Evolutionary conservation across 1,140 invertebrate genomes (phyloP).

Genomic region (Neomicropteryx cornuta): DNA sequence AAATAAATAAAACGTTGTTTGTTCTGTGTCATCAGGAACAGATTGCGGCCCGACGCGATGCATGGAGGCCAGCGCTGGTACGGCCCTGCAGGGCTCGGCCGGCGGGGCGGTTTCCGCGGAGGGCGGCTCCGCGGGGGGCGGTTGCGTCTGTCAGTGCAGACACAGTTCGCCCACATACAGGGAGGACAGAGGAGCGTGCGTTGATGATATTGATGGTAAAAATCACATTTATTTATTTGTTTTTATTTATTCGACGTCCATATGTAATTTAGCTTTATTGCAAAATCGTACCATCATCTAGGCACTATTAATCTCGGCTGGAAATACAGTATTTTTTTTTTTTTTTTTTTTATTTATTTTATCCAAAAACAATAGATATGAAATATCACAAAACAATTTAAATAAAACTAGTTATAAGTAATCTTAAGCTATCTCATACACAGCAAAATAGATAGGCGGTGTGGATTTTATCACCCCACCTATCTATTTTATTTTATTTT

Average conservation of each 20-base stretch:
- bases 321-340: too few relatives aligned
- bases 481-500: too few relatives aligned
- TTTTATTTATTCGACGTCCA: neutral
- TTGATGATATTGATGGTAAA: constrained; percentile 41
- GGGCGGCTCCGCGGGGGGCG: constrained; percentile 13
- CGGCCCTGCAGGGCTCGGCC: constrained; percentile 20
- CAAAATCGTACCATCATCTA: too few relatives aligned
- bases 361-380: too few relatives aligned
- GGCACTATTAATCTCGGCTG: too few relatives aligned
- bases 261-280: too few relatives aligned
- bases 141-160: constrained; percentile 39
- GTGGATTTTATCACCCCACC: too few relatives aligned
- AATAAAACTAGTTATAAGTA: too few relatives aligned
- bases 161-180: constrained; percentile 37
- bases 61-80: constrained; percentile 34
- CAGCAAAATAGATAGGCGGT: too few relatives aligned
- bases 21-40: constrained; percentile 19
- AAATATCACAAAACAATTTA: too few relatives aligned
- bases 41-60: constrained; percentile 36
- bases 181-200: constrained; percentile 40
- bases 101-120: constrained; percentile 18
- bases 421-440: too few relatives aligned
- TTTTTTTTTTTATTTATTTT: too few relatives aligned
- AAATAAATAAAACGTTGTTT: neutral
- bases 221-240: constrained; percentile 6